A percentile compares a stretch with the other conserved stretches of the same genome.
Conservation (phyloP, 2,888 invertebrate species). For the Gastracanthus pulcherrimus region DNA sequence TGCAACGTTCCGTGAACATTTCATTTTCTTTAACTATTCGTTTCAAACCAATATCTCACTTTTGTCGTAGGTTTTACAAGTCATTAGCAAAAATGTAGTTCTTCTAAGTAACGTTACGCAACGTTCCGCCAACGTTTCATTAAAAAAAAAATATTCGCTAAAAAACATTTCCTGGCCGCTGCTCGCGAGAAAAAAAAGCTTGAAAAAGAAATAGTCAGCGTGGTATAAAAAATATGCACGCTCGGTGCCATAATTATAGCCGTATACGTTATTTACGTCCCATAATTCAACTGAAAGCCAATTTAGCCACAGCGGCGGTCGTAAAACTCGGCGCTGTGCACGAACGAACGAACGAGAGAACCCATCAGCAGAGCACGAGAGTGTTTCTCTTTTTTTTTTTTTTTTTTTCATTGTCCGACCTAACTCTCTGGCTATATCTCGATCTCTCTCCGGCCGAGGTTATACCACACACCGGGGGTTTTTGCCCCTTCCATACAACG, state of each 20-base stretch:
- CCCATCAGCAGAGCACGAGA: constrained; percentile 33
- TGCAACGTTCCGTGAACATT: no score
- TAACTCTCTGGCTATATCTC: constrained; percentile 1
- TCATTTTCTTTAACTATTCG: no score
- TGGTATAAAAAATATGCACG: background rate
- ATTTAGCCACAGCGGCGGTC: constrained; percentile 36
- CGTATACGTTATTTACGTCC: constrained; percentile 23
- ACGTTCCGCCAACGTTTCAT: background rate
- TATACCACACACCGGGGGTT: constrained; percentile 48
- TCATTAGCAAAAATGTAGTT: no score
- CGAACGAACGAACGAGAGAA: constrained; percentile 12
- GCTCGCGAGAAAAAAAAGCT: no score
- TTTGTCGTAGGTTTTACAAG: no score
- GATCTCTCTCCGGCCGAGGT: background rate
- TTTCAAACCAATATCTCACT: no score
- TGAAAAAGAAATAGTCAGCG: background rate
- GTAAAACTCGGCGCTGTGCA: constrained; percentile 22
- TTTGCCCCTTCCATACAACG: constrained; percentile 20
- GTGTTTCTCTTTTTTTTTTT: background rate
- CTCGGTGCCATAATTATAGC: background rate
- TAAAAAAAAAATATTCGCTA: no score
- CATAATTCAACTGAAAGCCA: constrained; percentile 47
- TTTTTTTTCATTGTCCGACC: constrained; percentile 19
- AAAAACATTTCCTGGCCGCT: no score
- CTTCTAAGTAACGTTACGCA: no score